Base-by-base conservation (phyloP, 2,797 vertebrate genomes). In the Falco berigora region DNA sequence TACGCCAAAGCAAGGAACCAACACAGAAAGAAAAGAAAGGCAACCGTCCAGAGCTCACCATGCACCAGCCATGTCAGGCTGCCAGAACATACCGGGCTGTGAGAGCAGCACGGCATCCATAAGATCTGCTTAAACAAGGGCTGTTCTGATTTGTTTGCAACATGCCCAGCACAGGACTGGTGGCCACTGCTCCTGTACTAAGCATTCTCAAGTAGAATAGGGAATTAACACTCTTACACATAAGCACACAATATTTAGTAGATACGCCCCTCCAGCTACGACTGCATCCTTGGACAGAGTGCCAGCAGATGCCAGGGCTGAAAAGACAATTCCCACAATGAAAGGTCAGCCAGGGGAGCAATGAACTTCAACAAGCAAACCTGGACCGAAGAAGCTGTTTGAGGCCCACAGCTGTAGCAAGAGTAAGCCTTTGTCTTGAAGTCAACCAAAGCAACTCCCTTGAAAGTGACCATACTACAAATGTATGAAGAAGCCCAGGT, bases 71-170 rank as follows among this genome's bases (percentile, higher is more conserved):
- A 0, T 22, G 38, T 25, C 59, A n/a, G 58, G 63, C 36, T 66
- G 46, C 23, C 47, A 55, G 46, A 62, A 38, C 69, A 68, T 30
- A 38, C 2, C 0, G 2, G 9, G 8, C 63, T 62, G 36, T 5
- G 38, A 78, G n/a, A 68, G 56, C 9, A 68, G 56, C 9, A 40
- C 40, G 62, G 10, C 30, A 36, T 5, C 38, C 1, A 0, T 5
- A 6, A 0, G 1, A 38, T 4, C 9, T 0, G 0, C 38, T 4
- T 16, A 8, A 55, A 47, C 30, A 21, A 17, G 4, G 50, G 55
- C 63, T 47, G 19, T 4, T 74, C 24, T 12, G 27, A 40, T 22
- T 27, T 8, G 22, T 22, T 40, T 55, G 61, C 64, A 67, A 23
- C 66, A 42, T 4, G 22, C 32, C 20, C 0, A 2, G 49, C 0